Conservation (phyloP, 1,140 invertebrate species). For the Euschistus heros region DNA sequence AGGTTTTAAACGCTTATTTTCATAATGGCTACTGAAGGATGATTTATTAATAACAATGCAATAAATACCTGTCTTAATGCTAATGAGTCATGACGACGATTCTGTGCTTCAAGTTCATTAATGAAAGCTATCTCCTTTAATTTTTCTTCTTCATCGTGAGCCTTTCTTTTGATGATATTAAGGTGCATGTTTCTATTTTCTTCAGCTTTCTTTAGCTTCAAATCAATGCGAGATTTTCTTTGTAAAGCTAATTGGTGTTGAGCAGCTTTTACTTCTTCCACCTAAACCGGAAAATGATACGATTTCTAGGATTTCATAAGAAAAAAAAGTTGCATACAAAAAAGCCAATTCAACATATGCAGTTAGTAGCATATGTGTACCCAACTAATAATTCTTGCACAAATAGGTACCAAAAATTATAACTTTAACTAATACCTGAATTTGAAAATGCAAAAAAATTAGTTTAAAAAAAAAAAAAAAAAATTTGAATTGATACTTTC, state of each 20-base stretch:
- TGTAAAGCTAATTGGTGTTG: constrained; percentile 79
- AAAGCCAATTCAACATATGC: neutral
- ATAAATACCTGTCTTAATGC: constrained; percentile 51
- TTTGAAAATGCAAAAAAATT: neutral
- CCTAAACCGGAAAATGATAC: constrained; percentile 33
- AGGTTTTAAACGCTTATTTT: no score
- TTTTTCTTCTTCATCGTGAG: constrained; percentile 95
- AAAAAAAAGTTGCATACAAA: neutral
- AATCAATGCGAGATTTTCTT: constrained; percentile 70
- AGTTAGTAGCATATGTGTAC: neutral
- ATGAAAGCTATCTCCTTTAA: constrained; percentile 96
- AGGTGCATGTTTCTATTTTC: constrained; percentile 76
- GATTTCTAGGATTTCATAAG: neutral
- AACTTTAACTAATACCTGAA: neutral
- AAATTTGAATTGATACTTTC: neutral
- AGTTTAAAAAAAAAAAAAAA: neutral
- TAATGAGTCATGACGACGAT: constrained; percentile 81
- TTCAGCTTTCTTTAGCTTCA: constrained; percentile 76
- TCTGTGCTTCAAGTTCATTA: constrained; percentile 89
- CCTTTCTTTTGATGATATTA: constrained; percentile 79
- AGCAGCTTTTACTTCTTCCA: constrained; percentile 81
- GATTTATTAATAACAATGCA: no score
- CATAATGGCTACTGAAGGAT: neutral
- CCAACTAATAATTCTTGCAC: no score
- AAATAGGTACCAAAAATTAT: neutral